Conservation (phyloP, 2,797 vertebrate genomes). For the Malacoraja senta region DNA sequence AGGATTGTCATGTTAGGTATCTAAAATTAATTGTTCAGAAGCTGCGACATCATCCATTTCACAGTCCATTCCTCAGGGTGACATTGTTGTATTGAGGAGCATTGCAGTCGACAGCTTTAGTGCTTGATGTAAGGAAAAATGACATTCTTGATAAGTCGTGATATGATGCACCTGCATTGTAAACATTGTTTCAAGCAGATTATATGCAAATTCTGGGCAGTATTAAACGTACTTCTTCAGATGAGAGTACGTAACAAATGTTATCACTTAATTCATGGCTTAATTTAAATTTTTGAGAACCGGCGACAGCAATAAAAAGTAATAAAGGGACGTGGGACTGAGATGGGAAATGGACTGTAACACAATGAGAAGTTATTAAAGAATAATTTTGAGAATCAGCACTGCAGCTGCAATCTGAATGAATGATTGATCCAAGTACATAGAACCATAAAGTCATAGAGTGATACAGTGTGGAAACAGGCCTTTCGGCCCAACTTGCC, state of each 20-base stretch:
- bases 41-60: background rate
- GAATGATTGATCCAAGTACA: too few relatives aligned
- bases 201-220: background rate
- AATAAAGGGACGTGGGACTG: background rate
- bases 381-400: background rate
- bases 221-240: background rate
- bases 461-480: too few relatives aligned
- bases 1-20: background rate
- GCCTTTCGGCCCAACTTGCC: too few relatives aligned
- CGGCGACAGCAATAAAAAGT: background rate
- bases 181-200: background rate
- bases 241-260: background rate
- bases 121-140: background rate
- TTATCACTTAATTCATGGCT: background rate
- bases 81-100: background rate
- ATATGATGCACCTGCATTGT: background rate
- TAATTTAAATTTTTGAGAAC: background rate
- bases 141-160: background rate
- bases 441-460: too few relatives aligned
- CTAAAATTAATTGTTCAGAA: background rate
- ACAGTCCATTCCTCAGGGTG: background rate
- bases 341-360: background rate
- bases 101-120: background rate
- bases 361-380: background rate
- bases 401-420: background rate